Evolutionary conservation across 2,797 vertebrate species (phyloP).

Genomic region (Florisuga fusca): DNA sequence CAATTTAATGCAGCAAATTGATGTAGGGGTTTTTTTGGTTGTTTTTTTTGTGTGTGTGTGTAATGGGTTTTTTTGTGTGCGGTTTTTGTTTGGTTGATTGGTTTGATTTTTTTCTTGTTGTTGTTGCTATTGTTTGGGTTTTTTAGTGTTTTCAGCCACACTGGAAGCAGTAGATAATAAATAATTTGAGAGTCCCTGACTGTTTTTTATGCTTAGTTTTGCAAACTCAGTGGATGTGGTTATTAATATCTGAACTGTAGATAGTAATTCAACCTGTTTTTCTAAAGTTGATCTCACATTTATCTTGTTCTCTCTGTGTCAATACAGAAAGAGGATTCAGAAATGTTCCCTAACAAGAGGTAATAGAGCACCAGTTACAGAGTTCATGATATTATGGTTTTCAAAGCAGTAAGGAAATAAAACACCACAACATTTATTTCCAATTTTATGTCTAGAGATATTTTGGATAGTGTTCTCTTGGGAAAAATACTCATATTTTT

Average conservation of each 20-base stretch:
- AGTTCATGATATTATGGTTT: background rate
- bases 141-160: background rate
- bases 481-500: background rate
- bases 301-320: background rate
- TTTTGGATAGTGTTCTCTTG: background rate
- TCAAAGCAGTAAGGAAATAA: background rate
- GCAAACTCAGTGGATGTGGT: conserved; percentile 6
- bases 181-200: background rate
- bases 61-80: too few species aligned
- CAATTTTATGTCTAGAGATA: background rate
- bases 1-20: conserved; percentile 41
- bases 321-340: background rate
- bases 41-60: too few species aligned
- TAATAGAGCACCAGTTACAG: background rate
- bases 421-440: background rate
- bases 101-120: background rate
- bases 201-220: background rate
- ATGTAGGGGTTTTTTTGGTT: too few species aligned
- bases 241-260: background rate
- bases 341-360: background rate
- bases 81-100: too few species aligned
- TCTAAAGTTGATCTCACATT: background rate
- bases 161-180: conserved; percentile 34
- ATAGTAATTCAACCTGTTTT: background rate
- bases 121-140: background rate